phyloP scores from a whole-genome alignment of 2,113 vertebrate genomes.

The Coracopsis vasa region DNA sequence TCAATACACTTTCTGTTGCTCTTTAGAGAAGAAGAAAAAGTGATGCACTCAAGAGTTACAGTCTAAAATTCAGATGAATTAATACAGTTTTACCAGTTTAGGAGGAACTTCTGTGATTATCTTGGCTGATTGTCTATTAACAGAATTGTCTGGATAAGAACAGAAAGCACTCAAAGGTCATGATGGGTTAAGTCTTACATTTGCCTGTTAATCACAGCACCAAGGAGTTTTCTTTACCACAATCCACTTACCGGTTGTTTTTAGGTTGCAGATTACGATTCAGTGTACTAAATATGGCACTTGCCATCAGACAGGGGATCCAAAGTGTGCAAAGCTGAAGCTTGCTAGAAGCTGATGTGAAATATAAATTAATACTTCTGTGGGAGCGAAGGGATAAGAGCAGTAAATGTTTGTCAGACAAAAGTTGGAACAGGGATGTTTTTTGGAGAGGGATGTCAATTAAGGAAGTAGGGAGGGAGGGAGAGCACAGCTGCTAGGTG shows the following conservation, averaged over 20 bases:
- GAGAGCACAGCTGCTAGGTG: neutral
- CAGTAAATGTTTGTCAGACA: neutral
- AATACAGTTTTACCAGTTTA: neutral
- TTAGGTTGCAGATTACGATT: neutral
- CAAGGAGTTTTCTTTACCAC: neutral
- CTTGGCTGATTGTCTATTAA: neutral
- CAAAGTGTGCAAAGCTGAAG: neutral
- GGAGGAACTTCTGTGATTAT: neutral
- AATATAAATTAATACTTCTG: neutral
- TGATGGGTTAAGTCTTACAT: neutral
- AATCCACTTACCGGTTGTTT: neutral
- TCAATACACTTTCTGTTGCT: neutral
- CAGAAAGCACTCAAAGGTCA: neutral
- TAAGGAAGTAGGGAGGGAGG: neutral
- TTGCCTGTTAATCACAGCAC: neutral
- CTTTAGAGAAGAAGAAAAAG: neutral
- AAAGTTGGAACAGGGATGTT: neutral
- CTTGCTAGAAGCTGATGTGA: neutral
- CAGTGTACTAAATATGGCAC: neutral
- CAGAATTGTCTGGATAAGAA: constrained; percentile 1
- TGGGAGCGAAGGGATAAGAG: neutral
- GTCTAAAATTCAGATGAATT: neutral
- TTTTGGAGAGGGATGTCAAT: neutral
- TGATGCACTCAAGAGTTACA: neutral
- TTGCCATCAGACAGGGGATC: neutral